phyloP scores from a whole-genome alignment of 2,113 vertebrate genomes.

The Murina feae region DNA sequence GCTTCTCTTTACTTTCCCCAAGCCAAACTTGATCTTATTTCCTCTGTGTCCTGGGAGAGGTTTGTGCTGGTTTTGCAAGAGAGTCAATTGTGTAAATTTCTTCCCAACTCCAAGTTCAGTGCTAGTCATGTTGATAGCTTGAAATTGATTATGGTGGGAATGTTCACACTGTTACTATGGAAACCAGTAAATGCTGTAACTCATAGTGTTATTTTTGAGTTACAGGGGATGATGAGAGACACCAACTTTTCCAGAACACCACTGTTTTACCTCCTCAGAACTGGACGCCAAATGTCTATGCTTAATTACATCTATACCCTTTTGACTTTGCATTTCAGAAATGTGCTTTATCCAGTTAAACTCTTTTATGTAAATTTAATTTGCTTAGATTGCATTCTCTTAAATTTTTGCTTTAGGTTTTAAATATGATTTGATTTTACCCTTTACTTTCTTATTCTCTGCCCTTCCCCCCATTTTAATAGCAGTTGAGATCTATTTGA shows the following conservation, averaged over 20 bases:
- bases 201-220: not conserved
- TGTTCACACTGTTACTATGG: not conserved
- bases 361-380: not conserved
- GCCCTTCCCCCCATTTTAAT: not conserved
- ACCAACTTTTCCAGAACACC: not conserved
- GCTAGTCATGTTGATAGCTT: not conserved
- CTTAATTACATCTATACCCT: not conserved
- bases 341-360: not conserved
- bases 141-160: not conserved
- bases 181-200: not conserved
- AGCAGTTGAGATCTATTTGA: not conserved
- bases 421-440: not conserved
- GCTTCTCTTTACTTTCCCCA: not conserved
- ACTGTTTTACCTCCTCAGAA: not conserved
- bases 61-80: not conserved
- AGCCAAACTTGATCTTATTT: not conserved
- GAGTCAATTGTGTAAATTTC: not conserved
- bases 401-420: not conserved
- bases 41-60: too few relatives aligned
- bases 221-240: not conserved
- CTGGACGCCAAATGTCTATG: not conserved
- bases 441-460: not conserved
- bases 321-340: conserved; percentile 34
- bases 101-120: not conserved
- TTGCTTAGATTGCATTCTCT: not conserved